Base-by-base conservation (phyloP, 2,113 vertebrate genomes). In the Puffinus mauretanicus region DNA sequence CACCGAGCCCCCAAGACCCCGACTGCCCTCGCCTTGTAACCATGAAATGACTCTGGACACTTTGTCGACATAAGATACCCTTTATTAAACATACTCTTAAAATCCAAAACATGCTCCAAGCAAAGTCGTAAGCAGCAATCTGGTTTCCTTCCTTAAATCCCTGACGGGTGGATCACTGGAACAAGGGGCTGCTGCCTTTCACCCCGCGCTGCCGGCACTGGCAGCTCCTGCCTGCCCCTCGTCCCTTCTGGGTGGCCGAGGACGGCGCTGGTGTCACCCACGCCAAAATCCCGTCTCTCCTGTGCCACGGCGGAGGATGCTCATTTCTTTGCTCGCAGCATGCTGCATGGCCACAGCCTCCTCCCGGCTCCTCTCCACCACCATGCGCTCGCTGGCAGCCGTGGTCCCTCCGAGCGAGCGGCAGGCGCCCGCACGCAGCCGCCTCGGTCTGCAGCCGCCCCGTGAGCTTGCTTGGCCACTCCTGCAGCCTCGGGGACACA, bases 41-140 rank as follows among this genome's bases (percentile, higher is more conserved):
- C 38, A 67, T 0, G 0, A 36, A 92, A 86, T 0, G 0, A 79
- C n/a, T 76, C 65, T 8, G 16, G 58, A 57, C 12, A 1, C 73
- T 57, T 6, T 7, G 44, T 86, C 0, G 18, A 85, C 17, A 1
- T 61, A 72, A 75, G 86, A 77, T 92, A 87, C 69, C 96, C 80
- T 96, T 97, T 96, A 97, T 97, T 95, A 96, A 96, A 96, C 94
- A 57, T 91, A 92, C 65, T 95, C 69, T 85, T 86, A 72, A 90
- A 95, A 82, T 36, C 97, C 95, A 52, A 87, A 92, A 95, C 97
- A 94, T 96, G 96, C 92, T 95, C 66, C 71, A 96, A 94, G 95
- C 90, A 91, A 88, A 89, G 86, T 87, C 24, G 0, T 58, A 93
- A 95, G 95, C 96, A 96, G 96, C 95, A 91, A 57, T 94, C 94